A percentile compares a stretch with the other conserved stretches of the same genome.
phyloP scores from a whole-genome alignment of 2,888 invertebrate genomes.

The Tetragnatha montana region DNA sequence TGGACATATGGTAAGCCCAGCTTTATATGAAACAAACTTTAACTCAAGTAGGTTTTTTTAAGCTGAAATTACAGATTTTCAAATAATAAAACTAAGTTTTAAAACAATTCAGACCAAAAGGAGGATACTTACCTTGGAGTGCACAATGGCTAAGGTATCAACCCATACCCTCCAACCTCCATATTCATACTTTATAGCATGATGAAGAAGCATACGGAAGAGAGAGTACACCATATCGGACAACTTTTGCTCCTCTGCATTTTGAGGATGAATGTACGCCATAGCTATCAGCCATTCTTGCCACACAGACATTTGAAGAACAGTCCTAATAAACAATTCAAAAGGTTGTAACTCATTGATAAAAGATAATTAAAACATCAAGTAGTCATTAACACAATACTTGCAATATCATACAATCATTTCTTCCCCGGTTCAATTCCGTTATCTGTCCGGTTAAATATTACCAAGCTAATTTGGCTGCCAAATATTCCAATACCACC shows the following conservation, averaged over 20 bases:
- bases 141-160: conserved; percentile 98
- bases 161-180: conserved; percentile 99
- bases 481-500: too few species aligned
- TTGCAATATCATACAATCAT: too few species aligned
- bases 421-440: too few species aligned
- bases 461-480: too few species aligned
- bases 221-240: conserved; percentile 98
- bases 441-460: too few species aligned
- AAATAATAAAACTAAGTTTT: too few species aligned
- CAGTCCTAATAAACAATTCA: conserved; percentile 44
- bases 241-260: conserved; percentile 94
- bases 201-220: conserved; percentile 97
- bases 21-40: too few species aligned
- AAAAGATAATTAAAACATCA: not conserved
- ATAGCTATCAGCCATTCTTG: conserved; percentile 98
- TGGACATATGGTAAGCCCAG: too few species aligned
- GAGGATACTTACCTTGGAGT: conserved; percentile 95
- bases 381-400: not conserved
- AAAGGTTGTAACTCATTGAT: too few species aligned
- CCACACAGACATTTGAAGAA: conserved; percentile 99
- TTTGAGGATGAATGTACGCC: conserved; percentile 98
- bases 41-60: too few species aligned
- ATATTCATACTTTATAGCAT: conserved; percentile 99
- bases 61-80: too few species aligned
- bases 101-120: not conserved